Percentiles rank a stretch among this genome's conserved stretches.
Evolutionary conservation across 2,797 vertebrate genomes (phyloP).

Genomic region (Acipenser transmontanus): DNA sequence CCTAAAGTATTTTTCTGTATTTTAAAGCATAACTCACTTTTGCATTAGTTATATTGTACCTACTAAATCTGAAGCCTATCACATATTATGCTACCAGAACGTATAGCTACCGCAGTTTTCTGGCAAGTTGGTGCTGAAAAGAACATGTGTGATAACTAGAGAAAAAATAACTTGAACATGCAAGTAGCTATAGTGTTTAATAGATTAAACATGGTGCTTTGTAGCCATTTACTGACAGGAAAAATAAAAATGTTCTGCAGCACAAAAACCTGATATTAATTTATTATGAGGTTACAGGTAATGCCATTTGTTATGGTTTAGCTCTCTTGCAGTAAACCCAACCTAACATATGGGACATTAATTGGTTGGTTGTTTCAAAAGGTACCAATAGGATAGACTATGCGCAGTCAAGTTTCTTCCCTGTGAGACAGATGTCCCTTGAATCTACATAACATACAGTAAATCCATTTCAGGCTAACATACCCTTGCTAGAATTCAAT

Average conservation of each 20-base stretch:
- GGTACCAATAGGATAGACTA: constrained; percentile 1
- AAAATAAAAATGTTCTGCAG: not conserved
- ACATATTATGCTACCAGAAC: too few relatives aligned
- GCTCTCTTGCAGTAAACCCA: not conserved
- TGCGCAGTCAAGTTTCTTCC: not conserved
- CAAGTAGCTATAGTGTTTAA: constrained; percentile 12
- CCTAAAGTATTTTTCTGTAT: too few relatives aligned
- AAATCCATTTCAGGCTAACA: too few relatives aligned
- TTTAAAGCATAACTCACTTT: too few relatives aligned
- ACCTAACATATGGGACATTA: constrained; percentile 1
- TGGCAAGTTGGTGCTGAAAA: too few relatives aligned
- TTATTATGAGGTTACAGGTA: constrained; percentile 3
- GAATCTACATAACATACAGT: too few relatives aligned
- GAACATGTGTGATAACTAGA: too few relatives aligned
- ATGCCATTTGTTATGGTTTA: constrained; percentile 3
- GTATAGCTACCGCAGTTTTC: too few relatives aligned
- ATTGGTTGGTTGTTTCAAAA: constrained; percentile 4
- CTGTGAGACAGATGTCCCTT: not conserved
- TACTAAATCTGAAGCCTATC: too few relatives aligned
- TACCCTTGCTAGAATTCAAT: too few relatives aligned
- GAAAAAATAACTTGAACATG: constrained; percentile 8
- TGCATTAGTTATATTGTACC: too few relatives aligned
- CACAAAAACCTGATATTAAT: not conserved
- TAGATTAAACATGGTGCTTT: constrained; percentile 11
- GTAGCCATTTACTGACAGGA: constrained; percentile 4